Conservation (phyloP, 2,888 invertebrate species). For the Spicauda simplicius region DNA sequence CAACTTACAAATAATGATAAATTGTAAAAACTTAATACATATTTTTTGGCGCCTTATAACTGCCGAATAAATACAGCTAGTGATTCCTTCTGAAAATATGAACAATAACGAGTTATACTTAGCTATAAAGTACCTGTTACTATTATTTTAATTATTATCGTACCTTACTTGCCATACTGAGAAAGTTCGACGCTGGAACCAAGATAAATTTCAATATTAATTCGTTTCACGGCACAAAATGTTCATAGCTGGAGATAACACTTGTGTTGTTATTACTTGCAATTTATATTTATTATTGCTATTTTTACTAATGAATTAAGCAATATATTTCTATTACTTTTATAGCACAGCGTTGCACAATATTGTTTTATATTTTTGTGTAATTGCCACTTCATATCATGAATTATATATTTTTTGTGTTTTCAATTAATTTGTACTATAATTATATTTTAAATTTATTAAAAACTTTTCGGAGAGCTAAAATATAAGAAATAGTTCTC, state of each 20-base stretch:
- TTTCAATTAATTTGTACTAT: not conserved
- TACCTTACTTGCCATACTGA: slow-evolving; percentile 37
- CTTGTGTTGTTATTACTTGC: slow-evolving; percentile 30
- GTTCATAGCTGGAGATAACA: slow-evolving; percentile 26
- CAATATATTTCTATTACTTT: not conserved
- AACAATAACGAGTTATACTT: slow-evolving; percentile 22
- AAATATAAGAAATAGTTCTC: not conserved
- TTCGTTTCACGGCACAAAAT: slow-evolving; percentile 32
- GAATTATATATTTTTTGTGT: not conserved
- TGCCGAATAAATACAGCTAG: slow-evolving; percentile 6
- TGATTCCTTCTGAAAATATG: slow-evolving; percentile 26
- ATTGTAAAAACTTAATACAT: slow-evolving; percentile 3
- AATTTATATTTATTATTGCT: slow-evolving; percentile 10
- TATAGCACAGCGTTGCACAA: slow-evolving; percentile 28
- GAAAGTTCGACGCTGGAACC: slow-evolving; percentile 37
- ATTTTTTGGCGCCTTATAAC: slow-evolving; percentile 9
- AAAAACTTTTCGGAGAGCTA: not conserved
- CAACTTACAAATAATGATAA: slow-evolving; percentile 18
- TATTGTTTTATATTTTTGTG: slow-evolving; percentile 39
- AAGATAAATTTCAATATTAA: slow-evolving; percentile 37
- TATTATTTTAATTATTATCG: slow-evolving; percentile 33
- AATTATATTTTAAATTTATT: not conserved
- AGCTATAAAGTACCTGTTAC: slow-evolving; percentile 27
- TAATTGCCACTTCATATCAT: slow-evolving; percentile 12
- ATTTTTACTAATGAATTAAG: not conserved